Conservation (phyloP, 1,140 invertebrate genomes). For the Dolichoris vasculosae region DNA sequence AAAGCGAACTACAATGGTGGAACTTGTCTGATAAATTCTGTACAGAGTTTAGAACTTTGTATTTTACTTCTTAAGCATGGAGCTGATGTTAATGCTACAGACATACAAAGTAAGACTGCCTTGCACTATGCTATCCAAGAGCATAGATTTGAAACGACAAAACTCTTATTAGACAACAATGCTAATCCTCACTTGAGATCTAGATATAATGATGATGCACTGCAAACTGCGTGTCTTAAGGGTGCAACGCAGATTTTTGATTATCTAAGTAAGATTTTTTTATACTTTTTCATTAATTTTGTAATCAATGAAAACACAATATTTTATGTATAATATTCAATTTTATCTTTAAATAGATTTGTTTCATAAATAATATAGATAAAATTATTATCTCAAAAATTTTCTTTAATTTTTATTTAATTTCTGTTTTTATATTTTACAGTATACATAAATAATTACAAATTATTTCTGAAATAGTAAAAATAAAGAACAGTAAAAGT, state of each 20-base stretch:
- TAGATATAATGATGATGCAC: constrained; percentile 90
- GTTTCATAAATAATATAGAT: no score
- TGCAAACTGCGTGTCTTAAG: constrained; percentile 92
- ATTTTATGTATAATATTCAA: no score
- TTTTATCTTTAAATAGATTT: no score
- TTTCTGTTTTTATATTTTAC: no score
- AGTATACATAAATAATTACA: no score
- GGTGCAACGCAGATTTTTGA: constrained; percentile 89
- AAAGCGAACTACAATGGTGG: constrained; percentile 93
- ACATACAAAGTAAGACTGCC: constrained; percentile 93
- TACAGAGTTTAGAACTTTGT: constrained; percentile 89
- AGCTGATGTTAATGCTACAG: constrained; percentile 88
- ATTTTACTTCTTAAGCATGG: constrained; percentile 85
- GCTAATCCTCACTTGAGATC: constrained; percentile 86
- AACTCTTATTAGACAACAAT: constrained; percentile 85
- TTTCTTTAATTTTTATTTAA: no score
- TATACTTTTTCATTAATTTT: no score
- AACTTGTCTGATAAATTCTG: constrained; percentile 94
- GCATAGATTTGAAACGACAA: constrained; percentile 89
- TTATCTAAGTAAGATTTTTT: constrained; percentile 77
- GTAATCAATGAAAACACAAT: no score
- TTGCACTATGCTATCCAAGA: constrained; percentile 96
- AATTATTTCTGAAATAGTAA: no score
- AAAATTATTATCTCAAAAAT: no score
- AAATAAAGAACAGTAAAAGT: no score